Conservation (phyloP, 2,113 vertebrate species). For the Panthera leo region DNA sequence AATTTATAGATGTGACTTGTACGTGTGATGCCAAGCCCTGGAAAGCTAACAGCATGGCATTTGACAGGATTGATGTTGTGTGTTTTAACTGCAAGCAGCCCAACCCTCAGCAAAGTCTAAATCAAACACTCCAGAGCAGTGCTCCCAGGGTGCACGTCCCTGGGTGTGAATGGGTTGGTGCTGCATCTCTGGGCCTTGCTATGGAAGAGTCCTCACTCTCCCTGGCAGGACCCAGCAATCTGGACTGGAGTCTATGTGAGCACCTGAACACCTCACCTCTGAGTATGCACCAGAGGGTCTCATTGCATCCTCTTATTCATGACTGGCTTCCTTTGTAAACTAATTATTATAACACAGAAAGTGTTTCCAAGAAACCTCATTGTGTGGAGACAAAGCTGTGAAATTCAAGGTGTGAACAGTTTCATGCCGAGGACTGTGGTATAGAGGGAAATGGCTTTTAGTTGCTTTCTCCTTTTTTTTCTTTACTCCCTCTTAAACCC, state of each 20-base stretch:
- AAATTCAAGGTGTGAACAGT: background rate
- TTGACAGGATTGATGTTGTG: constrained; percentile 66
- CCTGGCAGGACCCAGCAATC: background rate
- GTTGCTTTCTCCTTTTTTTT: background rate
- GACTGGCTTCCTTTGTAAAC: constrained; percentile 36
- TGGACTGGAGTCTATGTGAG: background rate
- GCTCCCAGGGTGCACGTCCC: constrained; percentile 14
- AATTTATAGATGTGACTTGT: constrained; percentile 3
- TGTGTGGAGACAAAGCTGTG: background rate
- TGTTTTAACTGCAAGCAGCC: constrained; percentile 71
- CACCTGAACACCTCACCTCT: constrained; percentile 5
- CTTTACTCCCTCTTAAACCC: background rate
- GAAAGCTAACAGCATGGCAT: constrained; percentile 82
- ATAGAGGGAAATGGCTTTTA: background rate
- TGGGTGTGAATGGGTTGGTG: constrained; percentile 38
- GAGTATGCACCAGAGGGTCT: background rate
- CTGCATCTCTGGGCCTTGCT: constrained; percentile 30
- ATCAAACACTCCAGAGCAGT: constrained; percentile 1
- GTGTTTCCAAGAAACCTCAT: background rate
- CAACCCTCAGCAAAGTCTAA: constrained; percentile 57
- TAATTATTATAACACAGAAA: constrained; percentile 38
- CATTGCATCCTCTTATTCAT: constrained; percentile 13
- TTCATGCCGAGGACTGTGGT: background rate
- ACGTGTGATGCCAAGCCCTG: constrained; percentile 62
- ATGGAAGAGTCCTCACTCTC: background rate